Conservation (phyloP, 2,797 vertebrate species). For the Characodon lateralis region DNA sequence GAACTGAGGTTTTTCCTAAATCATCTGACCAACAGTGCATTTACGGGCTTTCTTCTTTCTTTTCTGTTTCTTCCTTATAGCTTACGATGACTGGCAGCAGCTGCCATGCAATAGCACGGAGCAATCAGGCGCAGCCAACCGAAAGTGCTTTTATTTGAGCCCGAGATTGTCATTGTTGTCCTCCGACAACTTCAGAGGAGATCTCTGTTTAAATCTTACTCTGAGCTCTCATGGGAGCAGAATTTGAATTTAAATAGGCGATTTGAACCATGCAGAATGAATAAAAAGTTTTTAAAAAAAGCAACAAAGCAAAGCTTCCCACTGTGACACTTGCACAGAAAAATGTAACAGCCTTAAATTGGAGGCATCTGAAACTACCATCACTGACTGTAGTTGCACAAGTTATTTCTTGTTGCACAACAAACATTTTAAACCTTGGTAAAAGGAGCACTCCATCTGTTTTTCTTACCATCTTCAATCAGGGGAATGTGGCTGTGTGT, state of each 20-base stretch:
- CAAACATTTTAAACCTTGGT: background rate
- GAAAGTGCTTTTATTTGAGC: slow-evolving; percentile 14
- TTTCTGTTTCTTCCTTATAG: background rate
- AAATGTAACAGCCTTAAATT: background rate
- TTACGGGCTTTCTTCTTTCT: background rate
- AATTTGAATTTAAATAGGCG: slow-evolving; percentile 4
- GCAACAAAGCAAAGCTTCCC: slow-evolving; percentile 7
- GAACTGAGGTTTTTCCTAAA: background rate
- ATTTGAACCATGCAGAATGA: background rate
- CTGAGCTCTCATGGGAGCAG: background rate
- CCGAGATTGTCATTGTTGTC: background rate
- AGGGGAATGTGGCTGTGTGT: slow-evolving; percentile 57
- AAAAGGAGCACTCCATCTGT: background rate
- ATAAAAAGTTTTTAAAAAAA: background rate
- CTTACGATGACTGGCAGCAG: background rate
- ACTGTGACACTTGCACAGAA: background rate
- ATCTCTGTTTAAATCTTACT: background rate
- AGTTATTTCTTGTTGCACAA: background rate
- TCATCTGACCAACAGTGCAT: background rate
- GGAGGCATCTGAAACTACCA: background rate
- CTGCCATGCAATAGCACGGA: background rate
- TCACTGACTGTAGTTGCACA: background rate
- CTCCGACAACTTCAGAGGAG: slow-evolving; percentile 2
- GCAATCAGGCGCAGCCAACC: slow-evolving; percentile 1
- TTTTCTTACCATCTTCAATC: slow-evolving; percentile 46